These are phyloP conservation scores for Stegophylla sp. DNA, from an alignment of 2,888 invertebrate genomes.

Conservation along the genomic window DNA sequence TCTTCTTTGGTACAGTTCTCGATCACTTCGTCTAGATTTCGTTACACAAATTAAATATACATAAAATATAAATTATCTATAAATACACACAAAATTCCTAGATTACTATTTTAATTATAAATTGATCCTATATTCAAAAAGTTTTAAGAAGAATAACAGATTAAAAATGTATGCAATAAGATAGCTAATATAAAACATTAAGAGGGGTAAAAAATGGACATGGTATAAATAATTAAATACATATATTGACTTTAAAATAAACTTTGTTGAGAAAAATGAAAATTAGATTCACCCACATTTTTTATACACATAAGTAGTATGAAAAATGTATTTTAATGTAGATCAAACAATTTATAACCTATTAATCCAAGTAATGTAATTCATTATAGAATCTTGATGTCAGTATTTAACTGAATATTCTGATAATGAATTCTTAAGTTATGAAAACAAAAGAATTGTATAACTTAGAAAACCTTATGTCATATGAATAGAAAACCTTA, in stretches of 20 bases:
- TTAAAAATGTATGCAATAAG: slow-evolving; percentile 4
- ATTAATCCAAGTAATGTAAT: background rate
- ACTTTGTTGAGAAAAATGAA: slow-evolving; percentile 13
- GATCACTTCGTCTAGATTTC: slow-evolving; percentile 56
- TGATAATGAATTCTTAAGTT: background rate
- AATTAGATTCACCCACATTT: slow-evolving; percentile 16
- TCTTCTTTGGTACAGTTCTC: slow-evolving; percentile 49
- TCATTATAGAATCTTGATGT: background rate
- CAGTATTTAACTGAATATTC: background rate
- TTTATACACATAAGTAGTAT: background rate
- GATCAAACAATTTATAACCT: background rate
- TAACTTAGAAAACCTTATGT: background rate
- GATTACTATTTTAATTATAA: background rate
- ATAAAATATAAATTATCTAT: slow-evolving; percentile 52
- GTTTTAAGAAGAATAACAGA: slow-evolving; percentile 14
- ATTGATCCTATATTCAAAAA: slow-evolving; percentile 24
- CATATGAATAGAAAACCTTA: background rate
- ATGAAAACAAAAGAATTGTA: background rate
- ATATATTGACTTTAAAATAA: slow-evolving; percentile 4
- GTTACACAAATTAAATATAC: slow-evolving; percentile 58
- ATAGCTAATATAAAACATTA: background rate
- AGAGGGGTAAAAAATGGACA: background rate
- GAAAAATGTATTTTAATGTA: background rate
- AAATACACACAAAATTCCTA: slow-evolving; percentile 22
- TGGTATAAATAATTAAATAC: background rate